Evolutionary conservation across 2,113 vertebrate species (phyloP), one percentile per base, ranked within the genome.

Genomic region (Lycocorax pyrrhopterus): DNA sequence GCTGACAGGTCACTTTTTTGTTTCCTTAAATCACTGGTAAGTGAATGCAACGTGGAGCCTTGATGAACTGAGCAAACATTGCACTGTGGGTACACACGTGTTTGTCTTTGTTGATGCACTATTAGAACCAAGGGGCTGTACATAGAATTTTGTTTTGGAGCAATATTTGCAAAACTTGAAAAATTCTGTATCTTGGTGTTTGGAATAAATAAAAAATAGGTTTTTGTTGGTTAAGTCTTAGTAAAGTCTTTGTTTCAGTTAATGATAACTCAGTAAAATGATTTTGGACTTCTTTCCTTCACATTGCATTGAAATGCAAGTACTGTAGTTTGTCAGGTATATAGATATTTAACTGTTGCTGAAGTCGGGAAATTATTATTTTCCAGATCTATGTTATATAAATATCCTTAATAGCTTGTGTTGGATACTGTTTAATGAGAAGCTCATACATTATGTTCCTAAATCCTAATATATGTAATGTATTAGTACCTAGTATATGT

Each of bases 101-200:
- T 84, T 90, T 93, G 88, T 95, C 81, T 84, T 84, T 97, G 97
- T 98, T 97, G 80, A 97, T 96, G 94, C 73, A 93, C 97, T 97
- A 87, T 97, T 97, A 96, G 96, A 97, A 92, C 95, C 4, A 91
- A 98, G 96, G 93, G 95, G 88, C 95, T 98, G 96, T 98, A 97
- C 41, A 97, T 96, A 97, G 83, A 95, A 60, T 94, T 96, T 97
- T 97, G 97, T 97, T 98, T 96, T 96, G 93, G 93, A 97, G 97
- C 96, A 98, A 97, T 97, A 98, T 98, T 97, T 98, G 95, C 97
- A 94, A 97, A 97, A 98, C 97, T 97, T 89, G 94, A 96, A 97
- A 97, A 96, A 83, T 96, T 97, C 94, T 98, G 97, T 98, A 97
- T 97, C 96, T 97, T 83, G 83, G 95, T 98, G 97, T 98, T 98